Conservation (phyloP, 2,888 invertebrate species). For the Ochropleura plecta region DNA sequence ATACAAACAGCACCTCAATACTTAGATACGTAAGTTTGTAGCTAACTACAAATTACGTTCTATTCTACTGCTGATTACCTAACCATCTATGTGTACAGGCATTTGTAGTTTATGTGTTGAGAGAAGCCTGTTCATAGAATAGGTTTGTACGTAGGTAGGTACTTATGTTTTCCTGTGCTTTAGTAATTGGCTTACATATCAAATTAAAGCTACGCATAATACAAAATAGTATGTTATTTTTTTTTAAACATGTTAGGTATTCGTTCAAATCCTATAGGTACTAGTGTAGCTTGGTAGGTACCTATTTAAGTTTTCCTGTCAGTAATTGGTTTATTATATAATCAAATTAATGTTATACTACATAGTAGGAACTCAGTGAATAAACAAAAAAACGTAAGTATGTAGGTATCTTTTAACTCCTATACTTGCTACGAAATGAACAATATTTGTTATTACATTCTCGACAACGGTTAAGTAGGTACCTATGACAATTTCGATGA, state of each 20-base stretch:
- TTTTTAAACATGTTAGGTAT: too few relatives aligned
- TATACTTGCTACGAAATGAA: too few relatives aligned
- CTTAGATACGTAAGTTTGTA: not conserved
- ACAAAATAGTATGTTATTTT: not conserved
- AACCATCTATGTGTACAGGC: not conserved
- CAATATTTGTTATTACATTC: too few relatives aligned
- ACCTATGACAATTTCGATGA: too few relatives aligned
- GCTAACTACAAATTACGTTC: not conserved
- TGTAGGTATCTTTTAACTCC: not conserved
- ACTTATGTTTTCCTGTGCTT: conserved; percentile 7
- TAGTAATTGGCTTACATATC: not conserved
- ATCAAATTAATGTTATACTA: not conserved
- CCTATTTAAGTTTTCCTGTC: too few relatives aligned
- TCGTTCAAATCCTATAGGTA: too few relatives aligned
- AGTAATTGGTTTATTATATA: too few relatives aligned
- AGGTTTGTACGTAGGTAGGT: not conserved
- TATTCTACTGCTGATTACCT: not conserved
- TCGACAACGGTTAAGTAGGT: too few relatives aligned
- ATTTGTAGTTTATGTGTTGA: not conserved
- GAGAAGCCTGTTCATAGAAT: not conserved
- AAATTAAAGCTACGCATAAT: conserved; percentile 2
- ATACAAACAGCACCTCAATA: not conserved
- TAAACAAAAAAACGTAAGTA: not conserved
- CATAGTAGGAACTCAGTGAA: not conserved
- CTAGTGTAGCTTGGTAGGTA: too few relatives aligned